Conservation (phyloP, 2,888 invertebrate species). For the Mechanitis messenoides region DNA sequence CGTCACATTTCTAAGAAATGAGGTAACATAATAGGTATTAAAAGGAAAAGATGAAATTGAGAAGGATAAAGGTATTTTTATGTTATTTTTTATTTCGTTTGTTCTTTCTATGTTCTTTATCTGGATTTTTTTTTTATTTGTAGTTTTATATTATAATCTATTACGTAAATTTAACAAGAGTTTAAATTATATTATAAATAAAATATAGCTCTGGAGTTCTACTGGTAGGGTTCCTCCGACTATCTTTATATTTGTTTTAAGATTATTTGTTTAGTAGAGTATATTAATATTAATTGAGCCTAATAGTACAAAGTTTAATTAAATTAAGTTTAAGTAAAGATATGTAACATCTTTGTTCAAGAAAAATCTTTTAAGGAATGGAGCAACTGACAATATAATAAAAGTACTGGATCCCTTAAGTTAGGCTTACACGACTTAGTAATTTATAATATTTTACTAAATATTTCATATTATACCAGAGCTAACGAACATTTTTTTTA, state of each 20-base stretch:
- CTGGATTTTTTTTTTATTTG: no score
- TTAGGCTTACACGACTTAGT: neutral
- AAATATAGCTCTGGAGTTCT: no score
- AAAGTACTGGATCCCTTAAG: neutral
- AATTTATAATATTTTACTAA: neutral
- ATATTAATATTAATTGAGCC: neutral
- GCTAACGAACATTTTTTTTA: no score
- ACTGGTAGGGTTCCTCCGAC: no score
- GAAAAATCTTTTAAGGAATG: neutral
- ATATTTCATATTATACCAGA: no score
- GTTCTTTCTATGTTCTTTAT: no score
- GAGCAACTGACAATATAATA: neutral
- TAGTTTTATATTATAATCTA: no score
- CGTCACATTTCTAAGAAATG: slow-evolving; percentile 28
- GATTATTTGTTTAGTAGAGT: no score
- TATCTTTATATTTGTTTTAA: no score
- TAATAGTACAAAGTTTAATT: neutral
- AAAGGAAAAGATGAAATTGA: neutral
- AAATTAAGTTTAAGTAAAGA: neutral
- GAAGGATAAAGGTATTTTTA: neutral
- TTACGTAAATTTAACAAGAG: no score
- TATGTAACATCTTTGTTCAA: neutral
- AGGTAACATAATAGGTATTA: neutral
- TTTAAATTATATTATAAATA: no score
- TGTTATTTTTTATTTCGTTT: no score